These are phyloP conservation scores for Cosmia trapezina DNA, from an alignment of 2,888 invertebrate genomes.

Conservation along the genomic window DNA sequence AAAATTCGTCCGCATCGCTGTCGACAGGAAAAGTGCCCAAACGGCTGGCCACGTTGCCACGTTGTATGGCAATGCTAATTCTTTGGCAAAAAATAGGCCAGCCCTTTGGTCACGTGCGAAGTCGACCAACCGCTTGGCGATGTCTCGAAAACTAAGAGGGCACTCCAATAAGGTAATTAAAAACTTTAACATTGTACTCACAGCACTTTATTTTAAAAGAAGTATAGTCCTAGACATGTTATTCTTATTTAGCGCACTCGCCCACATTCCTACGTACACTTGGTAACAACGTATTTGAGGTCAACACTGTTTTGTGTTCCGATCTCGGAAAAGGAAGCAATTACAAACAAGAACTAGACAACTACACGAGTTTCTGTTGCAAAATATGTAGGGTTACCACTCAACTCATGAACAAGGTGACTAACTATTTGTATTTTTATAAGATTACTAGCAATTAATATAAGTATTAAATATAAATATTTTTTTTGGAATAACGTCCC, in stretches of 20 bases:
- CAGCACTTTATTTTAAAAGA: too few species aligned
- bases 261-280: constrained; percentile 20
- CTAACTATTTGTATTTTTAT: not conserved
- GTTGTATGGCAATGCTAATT: too few species aligned
- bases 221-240: not conserved
- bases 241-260: not conserved
- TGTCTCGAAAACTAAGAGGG: too few species aligned
- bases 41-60: too few species aligned
- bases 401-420: too few species aligned
- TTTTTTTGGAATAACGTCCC: not conserved
- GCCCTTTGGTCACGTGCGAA: too few species aligned
- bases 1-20: too few species aligned
- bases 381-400: not conserved
- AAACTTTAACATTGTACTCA: too few species aligned
- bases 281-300: constrained; percentile 10
- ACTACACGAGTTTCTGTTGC: not conserved
- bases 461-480: not conserved
- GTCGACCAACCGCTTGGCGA: too few species aligned
- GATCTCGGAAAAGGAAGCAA: constrained; percentile 34
- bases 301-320: constrained; percentile 14
- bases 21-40: too few species aligned
- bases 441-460: not conserved
- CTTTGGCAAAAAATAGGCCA: too few species aligned
- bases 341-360: constrained; percentile 4
- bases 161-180: too few species aligned